Evolutionary conservation across 35 echinoderm and acorn worm species (phyloP).

Genomic region (Anneissia japonica): DNA sequence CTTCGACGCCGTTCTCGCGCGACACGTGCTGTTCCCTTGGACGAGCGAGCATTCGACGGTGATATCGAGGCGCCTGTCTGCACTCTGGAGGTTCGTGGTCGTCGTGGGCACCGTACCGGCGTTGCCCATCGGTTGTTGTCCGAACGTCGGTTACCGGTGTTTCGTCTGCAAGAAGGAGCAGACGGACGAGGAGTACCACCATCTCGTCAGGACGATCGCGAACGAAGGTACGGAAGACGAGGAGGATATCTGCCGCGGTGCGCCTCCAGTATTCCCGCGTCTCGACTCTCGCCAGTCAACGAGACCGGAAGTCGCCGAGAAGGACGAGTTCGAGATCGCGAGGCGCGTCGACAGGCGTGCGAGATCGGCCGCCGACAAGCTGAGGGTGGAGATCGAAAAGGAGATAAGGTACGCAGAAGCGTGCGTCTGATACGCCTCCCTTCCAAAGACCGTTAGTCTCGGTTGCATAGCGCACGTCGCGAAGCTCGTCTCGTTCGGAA

Average conservation of each 20-base stretch:
- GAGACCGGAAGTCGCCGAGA: too few species aligned
- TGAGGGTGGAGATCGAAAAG: too few species aligned
- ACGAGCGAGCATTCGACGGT: neutral
- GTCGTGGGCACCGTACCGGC: neutral
- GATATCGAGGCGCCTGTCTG: neutral
- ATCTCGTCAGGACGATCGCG: neutral
- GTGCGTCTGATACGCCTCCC: too few species aligned
- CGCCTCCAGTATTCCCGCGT: neutral
- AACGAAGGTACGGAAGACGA: neutral
- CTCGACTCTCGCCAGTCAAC: neutral
- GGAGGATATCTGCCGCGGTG: neutral
- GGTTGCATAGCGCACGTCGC: too few species aligned
- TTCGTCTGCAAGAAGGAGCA: neutral
- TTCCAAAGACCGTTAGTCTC: too few species aligned
- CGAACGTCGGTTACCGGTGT: neutral
- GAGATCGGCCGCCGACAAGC: too few species aligned
- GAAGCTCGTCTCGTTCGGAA: too few species aligned
- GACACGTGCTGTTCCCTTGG: neutral
- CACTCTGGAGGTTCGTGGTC: neutral
- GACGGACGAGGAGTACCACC: neutral
- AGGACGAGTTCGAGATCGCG: too few species aligned
- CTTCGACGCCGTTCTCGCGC: neutral
- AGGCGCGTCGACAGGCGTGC: too few species aligned
- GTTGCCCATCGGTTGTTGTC: neutral
- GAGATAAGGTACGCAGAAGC: too few species aligned